Evolutionary conservation across 2,113 vertebrate species (phyloP).

Genomic region (Spermophilus dauricus): DNA sequence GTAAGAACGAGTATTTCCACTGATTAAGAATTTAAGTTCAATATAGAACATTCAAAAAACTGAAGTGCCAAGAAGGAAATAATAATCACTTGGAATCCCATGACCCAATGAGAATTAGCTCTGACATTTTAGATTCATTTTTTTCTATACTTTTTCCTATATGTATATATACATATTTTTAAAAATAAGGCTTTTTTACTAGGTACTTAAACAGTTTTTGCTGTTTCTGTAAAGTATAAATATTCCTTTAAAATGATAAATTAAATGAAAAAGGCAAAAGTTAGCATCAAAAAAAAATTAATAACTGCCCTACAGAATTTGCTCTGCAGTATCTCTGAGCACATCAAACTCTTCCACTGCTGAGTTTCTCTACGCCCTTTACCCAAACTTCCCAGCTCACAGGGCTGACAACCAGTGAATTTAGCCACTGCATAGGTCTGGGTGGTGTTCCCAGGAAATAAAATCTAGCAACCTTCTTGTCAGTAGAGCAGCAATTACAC

Average conservation of each 20-base stretch:
- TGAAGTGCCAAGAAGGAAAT: not conserved
- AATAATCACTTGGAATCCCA: not conserved
- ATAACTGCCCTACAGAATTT: not conserved
- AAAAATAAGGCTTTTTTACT: not conserved
- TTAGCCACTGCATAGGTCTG: not conserved
- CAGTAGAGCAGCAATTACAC: not conserved
- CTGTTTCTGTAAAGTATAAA: not conserved
- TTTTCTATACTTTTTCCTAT: slow-evolving; percentile 4
- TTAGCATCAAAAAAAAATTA: not conserved
- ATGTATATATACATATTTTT: not conserved
- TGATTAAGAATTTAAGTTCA: slow-evolving; percentile 32
- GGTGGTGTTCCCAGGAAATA: slow-evolving; percentile 42
- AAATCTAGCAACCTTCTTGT: not conserved
- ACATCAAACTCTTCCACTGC: slow-evolving; percentile 98
- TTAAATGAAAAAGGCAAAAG: slow-evolving; percentile 7
- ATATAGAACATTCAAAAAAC: not conserved
- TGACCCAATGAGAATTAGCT: not conserved
- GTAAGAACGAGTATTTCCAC: not conserved
- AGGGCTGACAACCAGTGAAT: slow-evolving; percentile 97
- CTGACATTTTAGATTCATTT: not conserved
- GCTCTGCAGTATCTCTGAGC: slow-evolving; percentile 94
- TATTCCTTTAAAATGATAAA: not conserved
- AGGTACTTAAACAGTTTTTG: not conserved
- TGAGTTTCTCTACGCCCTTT: slow-evolving; percentile 96
- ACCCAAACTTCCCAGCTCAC: slow-evolving; percentile 98